A percentile compares a stretch with the other conserved stretches of the same genome.
These are phyloP conservation scores for Diploscapter pachys DNA, from an alignment of 1,140 invertebrate genomes.

Conservation along the genomic window DNA sequence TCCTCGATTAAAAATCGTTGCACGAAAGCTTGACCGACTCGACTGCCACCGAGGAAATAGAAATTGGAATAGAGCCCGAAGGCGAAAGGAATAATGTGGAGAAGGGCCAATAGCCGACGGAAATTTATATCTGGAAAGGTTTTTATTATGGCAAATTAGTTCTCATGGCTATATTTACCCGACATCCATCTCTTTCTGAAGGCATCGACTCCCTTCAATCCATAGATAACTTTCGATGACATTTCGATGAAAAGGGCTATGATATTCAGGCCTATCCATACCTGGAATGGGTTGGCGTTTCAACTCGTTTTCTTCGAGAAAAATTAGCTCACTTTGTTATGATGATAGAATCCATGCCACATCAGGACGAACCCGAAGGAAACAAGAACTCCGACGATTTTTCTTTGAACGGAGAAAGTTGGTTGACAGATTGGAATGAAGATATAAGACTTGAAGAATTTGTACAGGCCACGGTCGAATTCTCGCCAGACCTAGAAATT, in stretches of 20 bases:
- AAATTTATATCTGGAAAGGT: no score
- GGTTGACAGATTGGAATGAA: constrained; percentile 57
- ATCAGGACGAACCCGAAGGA: constrained; percentile 56
- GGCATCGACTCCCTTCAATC: constrained; percentile 39
- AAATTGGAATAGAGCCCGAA: constrained; percentile 59
- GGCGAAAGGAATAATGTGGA: constrained; percentile 55
- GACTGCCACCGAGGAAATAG: constrained; percentile 54
- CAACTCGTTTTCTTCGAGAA: no score
- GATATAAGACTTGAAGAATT: constrained; percentile 57
- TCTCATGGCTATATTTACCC: no score
- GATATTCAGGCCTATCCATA: constrained; percentile 56
- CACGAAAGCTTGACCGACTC: constrained; percentile 54
- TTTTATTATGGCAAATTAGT: no score
- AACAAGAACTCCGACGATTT: constrained; percentile 53
- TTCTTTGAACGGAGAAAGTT: constrained; percentile 48
- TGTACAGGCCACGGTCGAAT: constrained; percentile 56
- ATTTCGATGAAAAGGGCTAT: constrained; percentile 56
- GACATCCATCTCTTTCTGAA: constrained; percentile 43
- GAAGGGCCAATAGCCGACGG: no score
- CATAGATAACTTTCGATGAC: constrained; percentile 48
- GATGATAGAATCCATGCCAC: constrained; percentile 58
- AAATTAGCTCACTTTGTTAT: constrained; percentile 41
- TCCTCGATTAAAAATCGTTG: constrained; percentile 57
- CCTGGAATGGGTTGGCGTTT: neutral
- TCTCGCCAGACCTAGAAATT: constrained; percentile 48